Base-by-base conservation (phyloP, 2,797 vertebrate species). In the Fratercula arctica region DNA sequence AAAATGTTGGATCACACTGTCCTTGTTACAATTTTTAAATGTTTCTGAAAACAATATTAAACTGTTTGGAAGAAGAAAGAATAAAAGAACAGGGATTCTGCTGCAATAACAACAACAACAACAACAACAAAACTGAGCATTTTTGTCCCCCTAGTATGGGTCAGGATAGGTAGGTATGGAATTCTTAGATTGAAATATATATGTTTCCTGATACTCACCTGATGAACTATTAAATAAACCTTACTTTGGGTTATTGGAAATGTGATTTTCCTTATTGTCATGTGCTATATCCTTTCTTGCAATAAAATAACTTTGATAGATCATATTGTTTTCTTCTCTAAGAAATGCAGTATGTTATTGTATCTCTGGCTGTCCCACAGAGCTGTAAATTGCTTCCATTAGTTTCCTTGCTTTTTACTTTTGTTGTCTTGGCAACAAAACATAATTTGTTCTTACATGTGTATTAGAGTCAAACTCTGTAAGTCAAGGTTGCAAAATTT, bases 331-430 rank as follows among this genome's bases (percentile, higher is more conserved):
- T 96, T 95, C 64, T 92, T 93, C 74, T 88, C 51, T 92, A 94
- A 95, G 96, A 96, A 97, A 94, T 84, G 33, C 61, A 67, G 29
- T 95, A 75, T 57, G 67, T 96, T 94, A 92, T 87, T 96, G 50
- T 94, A 83, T 95, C 78, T 89, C 61, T 93, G 73, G 21, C 76
- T 97, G 76, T 87, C 93, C 94, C 78, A 96, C 87, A 96, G 96
- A 95, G 93, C 69, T 95, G 64, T 91, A 98, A 98, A 97, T 97
- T 96, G 89, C 96, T 97, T 93, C 82, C 66, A 93, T 97, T 97
- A 95, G 60, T 97, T 97, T 97, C 54, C 45, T 51, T 96, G 93
- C 48, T 96, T 94, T 92, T 98, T 96, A 90, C 74, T 97, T 97
- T 94, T 96, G 96, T 98, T 70, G 61, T 96, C 95, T 66, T 93